Conservation (phyloP, 2,797 vertebrate species). For the Benthosema pterotum region DNA sequence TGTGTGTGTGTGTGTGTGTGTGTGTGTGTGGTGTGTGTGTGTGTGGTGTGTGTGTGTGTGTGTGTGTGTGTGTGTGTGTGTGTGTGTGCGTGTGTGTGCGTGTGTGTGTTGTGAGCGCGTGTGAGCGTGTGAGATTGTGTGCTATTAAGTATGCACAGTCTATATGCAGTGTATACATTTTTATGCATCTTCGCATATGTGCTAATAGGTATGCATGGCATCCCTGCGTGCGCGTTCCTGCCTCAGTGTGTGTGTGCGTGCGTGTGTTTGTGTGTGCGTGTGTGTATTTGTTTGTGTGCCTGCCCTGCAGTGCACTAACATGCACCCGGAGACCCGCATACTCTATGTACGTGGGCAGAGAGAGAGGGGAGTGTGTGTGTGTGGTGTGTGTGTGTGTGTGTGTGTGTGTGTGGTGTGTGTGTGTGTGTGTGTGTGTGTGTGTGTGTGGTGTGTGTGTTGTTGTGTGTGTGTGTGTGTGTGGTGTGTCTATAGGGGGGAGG, state of each 20-base stretch:
- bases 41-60: conserved; percentile 25
- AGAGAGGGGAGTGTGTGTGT: conserved; percentile 6
- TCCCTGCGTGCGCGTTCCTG: conserved; percentile 10
- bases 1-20: conserved; percentile 13
- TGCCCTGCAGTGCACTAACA: neutral
- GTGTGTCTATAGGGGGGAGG: conserved; percentile 14
- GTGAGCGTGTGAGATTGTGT: neutral
- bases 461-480: too few species aligned
- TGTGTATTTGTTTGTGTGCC: neutral
- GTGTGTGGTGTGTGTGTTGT: too few species aligned
- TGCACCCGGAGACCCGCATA: neutral
- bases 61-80: neutral
- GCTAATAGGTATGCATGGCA: conserved; percentile 24
- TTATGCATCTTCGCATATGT: neutral
- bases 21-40: conserved; percentile 17
- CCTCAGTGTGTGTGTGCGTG: neutral
- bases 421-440: too few species aligned
- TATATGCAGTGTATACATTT: neutral
- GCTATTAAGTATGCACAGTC: conserved; percentile 47
- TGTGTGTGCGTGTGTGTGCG: conserved; percentile 5
- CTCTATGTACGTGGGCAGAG: conserved; percentile 1
- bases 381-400: neutral
- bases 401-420: too few species aligned
- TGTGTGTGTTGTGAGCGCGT: conserved; percentile 27
- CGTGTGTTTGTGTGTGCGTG: too few species aligned